Conservation (phyloP, 2,888 invertebrate species). For the Apamea sordens region DNA sequence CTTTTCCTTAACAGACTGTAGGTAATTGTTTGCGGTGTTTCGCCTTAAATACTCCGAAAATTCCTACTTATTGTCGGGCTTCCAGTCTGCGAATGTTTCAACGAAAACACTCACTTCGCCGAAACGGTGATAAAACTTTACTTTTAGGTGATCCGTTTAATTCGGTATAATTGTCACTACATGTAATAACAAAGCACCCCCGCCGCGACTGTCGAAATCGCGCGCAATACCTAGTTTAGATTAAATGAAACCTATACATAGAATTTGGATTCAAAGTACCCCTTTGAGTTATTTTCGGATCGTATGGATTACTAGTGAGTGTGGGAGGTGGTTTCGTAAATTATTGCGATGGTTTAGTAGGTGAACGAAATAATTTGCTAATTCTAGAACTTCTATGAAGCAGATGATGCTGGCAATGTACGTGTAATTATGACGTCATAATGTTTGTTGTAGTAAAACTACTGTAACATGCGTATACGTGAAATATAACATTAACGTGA, state of each 20-base stretch:
- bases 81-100: slow-evolving; percentile 6
- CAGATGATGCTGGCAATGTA: neutral
- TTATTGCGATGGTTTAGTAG: neutral
- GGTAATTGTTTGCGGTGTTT: slow-evolving; percentile 63
- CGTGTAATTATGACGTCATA: neutral
- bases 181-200: neutral
- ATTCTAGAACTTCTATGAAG: slow-evolving; percentile 1
- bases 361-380: slow-evolving; percentile 3
- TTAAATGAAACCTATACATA: slow-evolving; percentile 7
- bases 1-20: slow-evolving; percentile 51
- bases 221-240: neutral
- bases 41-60: slow-evolving; percentile 45
- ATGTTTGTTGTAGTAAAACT: neutral
- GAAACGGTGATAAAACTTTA: neutral
- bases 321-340: slow-evolving; percentile 5
- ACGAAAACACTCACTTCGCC: slow-evolving; percentile 1
- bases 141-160: too few species aligned
- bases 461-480: neutral
- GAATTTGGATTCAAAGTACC: neutral
- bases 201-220: neutral
- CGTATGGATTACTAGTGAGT: neutral
- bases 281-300: slow-evolving; percentile 2
- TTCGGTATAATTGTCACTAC: too few species aligned
- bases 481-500: neutral
- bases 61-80: slow-evolving; percentile 18